A percentile compares a stretch with the other conserved stretches of the same genome.
phyloP scores from a whole-genome alignment of 2,113 vertebrate genomes.

The Odocoileus hemionus region DNA sequence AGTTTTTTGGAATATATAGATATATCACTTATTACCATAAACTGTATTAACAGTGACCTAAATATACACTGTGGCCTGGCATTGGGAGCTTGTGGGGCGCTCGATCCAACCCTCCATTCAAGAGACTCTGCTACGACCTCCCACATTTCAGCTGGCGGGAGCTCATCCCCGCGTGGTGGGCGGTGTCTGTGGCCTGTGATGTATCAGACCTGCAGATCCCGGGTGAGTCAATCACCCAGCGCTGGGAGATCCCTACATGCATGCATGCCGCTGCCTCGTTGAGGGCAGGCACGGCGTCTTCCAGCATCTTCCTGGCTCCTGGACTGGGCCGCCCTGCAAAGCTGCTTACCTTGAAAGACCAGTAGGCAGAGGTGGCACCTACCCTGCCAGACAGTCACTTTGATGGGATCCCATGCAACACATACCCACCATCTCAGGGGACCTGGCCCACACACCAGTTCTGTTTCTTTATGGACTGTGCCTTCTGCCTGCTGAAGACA shows the following conservation, averaged over 20 bases:
- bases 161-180: rapidly evolving
- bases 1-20: background rate
- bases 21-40: background rate
- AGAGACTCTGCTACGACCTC: background rate
- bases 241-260: background rate
- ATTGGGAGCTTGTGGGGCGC: rapidly evolving
- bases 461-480: constrained; percentile 91
- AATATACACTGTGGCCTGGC: background rate
- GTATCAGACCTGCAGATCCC: background rate
- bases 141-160: rapidly evolving
- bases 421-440: constrained; percentile 91
- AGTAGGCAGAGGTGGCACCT: constrained; percentile 92
- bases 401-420: constrained; percentile 95
- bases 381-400: constrained; percentile 91
- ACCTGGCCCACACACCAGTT: constrained; percentile 98
- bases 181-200: background rate
- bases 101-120: background rate
- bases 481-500: constrained; percentile 89
- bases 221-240: background rate
- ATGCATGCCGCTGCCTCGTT: constrained; percentile 69
- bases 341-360: constrained; percentile 92
- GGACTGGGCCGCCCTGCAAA: constrained; percentile 95
- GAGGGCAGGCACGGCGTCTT: constrained; percentile 95
- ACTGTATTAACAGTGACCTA: background rate
- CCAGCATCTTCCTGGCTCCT: constrained; percentile 80